These are phyloP conservation scores for Oenanthe melanoleuca DNA, from an alignment of 2,113 vertebrate genomes.

Conservation along the genomic window DNA sequence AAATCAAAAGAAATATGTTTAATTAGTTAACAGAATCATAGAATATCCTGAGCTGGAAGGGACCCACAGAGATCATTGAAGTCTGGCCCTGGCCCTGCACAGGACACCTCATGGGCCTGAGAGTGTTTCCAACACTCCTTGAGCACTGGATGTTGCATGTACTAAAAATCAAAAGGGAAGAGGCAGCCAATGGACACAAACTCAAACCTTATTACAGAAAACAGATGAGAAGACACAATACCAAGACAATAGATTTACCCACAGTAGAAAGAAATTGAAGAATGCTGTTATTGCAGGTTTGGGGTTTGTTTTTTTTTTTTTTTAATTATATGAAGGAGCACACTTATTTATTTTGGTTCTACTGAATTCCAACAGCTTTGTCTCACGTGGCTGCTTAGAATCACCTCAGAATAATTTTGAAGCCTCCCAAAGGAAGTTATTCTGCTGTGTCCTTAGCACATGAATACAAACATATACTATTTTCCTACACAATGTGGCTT, in stretches of 20 bases:
- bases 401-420: not conserved
- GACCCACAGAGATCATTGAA: not conserved
- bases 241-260: not conserved
- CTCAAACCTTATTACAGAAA: not conserved
- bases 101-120: not conserved
- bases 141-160: not conserved
- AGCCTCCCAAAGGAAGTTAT: not conserved
- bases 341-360: not conserved
- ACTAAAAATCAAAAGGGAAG: not conserved
- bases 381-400: not conserved
- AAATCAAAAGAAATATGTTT: not conserved
- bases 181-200: not conserved
- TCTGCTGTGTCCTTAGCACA: not conserved
- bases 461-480: not conserved
- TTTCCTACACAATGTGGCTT: not conserved
- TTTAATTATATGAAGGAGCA: not conserved
- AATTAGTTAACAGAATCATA: not conserved
- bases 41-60: not conserved
- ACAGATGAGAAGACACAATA: not conserved
- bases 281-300: not conserved
- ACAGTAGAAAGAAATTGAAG: not conserved
- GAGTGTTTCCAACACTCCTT: fast-evolving
- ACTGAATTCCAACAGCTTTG: not conserved
- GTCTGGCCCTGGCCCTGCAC: not conserved
- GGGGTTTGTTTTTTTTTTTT: too few relatives aligned